Conservation (phyloP, 2,888 invertebrate genomes). For the Drosophila ezoana region DNA sequence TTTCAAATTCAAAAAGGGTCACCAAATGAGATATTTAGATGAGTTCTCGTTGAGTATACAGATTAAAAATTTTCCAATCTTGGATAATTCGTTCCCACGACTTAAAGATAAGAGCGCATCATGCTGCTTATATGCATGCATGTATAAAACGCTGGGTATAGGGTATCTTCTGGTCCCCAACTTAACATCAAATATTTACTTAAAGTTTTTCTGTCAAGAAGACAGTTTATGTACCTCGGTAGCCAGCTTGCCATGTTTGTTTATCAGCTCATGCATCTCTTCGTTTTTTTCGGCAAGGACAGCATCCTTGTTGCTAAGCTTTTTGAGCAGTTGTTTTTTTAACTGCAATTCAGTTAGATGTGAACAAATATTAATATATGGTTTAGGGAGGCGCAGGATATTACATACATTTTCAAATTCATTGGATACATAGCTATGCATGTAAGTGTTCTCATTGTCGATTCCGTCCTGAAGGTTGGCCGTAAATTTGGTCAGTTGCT, state of each 20-base stretch:
- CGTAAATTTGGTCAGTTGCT: slow-evolving; percentile 35
- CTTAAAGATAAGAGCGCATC: too few species aligned
- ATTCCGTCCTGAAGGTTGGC: slow-evolving; percentile 7
- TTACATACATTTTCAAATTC: slow-evolving; percentile 57
- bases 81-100: too few species aligned
- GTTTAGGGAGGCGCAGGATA: neutral
- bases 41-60: too few species aligned
- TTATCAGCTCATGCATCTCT: slow-evolving; percentile 61
- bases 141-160: too few species aligned
- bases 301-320: slow-evolving; percentile 75
- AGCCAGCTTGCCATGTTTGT: slow-evolving; percentile 62
- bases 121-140: too few species aligned
- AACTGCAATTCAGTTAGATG: slow-evolving; percentile 61
- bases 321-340: slow-evolving; percentile 77
- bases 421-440: slow-evolving; percentile 7
- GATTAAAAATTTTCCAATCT: too few species aligned
- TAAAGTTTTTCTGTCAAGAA: too few species aligned
- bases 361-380: neutral
- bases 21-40: too few species aligned
- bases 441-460: slow-evolving; percentile 14
- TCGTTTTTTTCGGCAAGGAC: slow-evolving; percentile 67
- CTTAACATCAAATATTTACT: too few species aligned
- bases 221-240: slow-evolving; percentile 62
- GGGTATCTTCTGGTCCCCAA: too few species aligned
- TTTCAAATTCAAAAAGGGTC: too few species aligned